Conservation (phyloP, 2,888 invertebrate species). For the Eupithecia vulgata region DNA sequence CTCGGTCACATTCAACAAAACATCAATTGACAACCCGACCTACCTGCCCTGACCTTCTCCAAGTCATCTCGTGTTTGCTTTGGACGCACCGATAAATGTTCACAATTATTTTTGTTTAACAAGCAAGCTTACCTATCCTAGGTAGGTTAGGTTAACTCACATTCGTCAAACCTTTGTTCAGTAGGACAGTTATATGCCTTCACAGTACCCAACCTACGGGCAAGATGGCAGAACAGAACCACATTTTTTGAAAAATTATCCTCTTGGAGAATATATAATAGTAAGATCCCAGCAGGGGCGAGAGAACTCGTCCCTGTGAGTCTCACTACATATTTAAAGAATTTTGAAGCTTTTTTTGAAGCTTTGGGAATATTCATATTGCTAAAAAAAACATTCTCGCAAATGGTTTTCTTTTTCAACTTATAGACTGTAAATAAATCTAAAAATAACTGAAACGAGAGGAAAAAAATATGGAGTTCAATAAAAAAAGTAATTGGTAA, state of each 20-base stretch:
- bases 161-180: background rate
- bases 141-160: no score
- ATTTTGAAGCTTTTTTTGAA: no score
- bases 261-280: no score
- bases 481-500: background rate
- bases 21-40: slow-evolving; percentile 65
- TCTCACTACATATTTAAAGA: no score
- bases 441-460: background rate
- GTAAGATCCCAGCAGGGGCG: no score
- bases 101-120: slow-evolving; percentile 6
- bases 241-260: no score
- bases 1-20: slow-evolving; percentile 73
- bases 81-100: slow-evolving; percentile 41
- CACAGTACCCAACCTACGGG: no score
- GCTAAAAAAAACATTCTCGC: background rate
- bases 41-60: slow-evolving; percentile 60
- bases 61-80: slow-evolving; percentile 49
- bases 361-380: no score
- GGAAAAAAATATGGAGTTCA: background rate
- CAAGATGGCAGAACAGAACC: no score
- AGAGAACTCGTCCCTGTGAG: no score
- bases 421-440: background rate
- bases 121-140: background rate
- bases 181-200: background rate
- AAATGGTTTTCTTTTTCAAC: background rate